Base-by-base conservation (phyloP, 2,888 invertebrate genomes). In the Pasiphila rectangulata region DNA sequence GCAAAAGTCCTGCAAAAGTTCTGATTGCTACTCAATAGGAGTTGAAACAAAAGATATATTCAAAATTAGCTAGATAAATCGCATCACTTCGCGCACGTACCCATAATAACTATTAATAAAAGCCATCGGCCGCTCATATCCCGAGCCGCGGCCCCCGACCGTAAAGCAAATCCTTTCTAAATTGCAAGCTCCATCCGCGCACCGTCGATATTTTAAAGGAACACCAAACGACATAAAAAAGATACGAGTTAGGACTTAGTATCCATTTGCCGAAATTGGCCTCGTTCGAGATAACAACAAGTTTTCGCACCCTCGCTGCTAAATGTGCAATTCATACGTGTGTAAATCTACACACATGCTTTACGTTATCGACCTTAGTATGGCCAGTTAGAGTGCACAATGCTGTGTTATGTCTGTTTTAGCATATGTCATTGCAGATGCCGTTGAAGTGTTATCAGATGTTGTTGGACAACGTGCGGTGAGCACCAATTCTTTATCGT, bases 231-330 rank as follows among this genome's bases (percentile, higher is more conserved):
- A 77, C 79, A 77, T 85, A 87, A 86, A 79, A 76, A 75, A 87
- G 86, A 87, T 86, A 86, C 83, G 83, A 76, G 81, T 82, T 81
- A 84, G 86, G 85, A 87, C 88, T 87, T 86, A 87, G 87, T 88
- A 86, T 86, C 88, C 88, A 88, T 89, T 89, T 87, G 83, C 79
- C 71, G 84, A 88, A 88, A 89, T 89, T 89, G 89, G 88, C 74
- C 83, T 83, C 81, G 79, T 83, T 81, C 72, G 69, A 86, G 88
- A 89, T 89, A 89, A 86, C 86, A 86, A 85, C 86, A 87, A 87
- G 81, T 86, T 86, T 83, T 88, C 88, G 81, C 87, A 85, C 88
- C 86, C 87, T 87, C 85, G 72, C 75, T 67, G 76, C 82, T 79
- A 86, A 88, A 86, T 85, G 86, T 80, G 86, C 83, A 83, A 83